These are phyloP conservation scores for Disparrhopalites patrizii DNA, from an alignment of 2,888 invertebrate genomes.

Conservation along the genomic window DNA sequence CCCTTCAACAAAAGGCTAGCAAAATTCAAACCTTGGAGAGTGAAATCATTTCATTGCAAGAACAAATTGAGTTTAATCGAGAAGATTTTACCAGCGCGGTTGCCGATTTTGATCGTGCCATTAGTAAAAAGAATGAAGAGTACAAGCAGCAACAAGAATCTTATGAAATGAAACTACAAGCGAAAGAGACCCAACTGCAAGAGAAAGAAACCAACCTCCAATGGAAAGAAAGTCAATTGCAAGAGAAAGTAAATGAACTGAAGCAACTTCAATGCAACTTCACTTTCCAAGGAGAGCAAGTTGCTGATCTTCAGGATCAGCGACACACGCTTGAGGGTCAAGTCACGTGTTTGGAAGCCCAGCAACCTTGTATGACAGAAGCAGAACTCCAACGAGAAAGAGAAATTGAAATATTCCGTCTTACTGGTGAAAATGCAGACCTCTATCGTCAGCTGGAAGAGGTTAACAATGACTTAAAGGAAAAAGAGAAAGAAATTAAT, in stretches of 20 bases:
- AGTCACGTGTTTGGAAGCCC: no score
- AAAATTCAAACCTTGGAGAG: conserved; percentile 47
- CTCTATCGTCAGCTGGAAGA: conserved; percentile 3
- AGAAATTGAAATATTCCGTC: conserved; percentile 12
- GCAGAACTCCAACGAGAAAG: conserved; percentile 6
- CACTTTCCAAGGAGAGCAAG: no score
- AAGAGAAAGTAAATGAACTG: no score
- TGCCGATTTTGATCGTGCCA: conserved; percentile 12
- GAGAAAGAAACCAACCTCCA: no score
- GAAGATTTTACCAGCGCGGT: conserved; percentile 49
- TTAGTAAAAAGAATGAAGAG: conserved; percentile 17
- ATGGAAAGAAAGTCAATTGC: no score
- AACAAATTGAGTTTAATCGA: conserved; percentile 58
- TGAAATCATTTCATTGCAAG: conserved; percentile 57
- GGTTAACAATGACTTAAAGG: not conserved
- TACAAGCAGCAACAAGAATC: not conserved
- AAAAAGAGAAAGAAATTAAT: conserved; percentile 50
- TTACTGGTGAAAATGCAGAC: conserved; percentile 10
- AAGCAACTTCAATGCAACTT: no score
- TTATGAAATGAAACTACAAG: no score
- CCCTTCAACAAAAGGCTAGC: conserved; percentile 56
- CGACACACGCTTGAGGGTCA: no score
- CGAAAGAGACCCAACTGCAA: no score
- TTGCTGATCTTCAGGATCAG: no score
- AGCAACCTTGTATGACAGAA: no score